These are phyloP conservation scores for Calyptomena viridis DNA, from an alignment of 2,113 vertebrate species.

Conservation along the genomic window DNA sequence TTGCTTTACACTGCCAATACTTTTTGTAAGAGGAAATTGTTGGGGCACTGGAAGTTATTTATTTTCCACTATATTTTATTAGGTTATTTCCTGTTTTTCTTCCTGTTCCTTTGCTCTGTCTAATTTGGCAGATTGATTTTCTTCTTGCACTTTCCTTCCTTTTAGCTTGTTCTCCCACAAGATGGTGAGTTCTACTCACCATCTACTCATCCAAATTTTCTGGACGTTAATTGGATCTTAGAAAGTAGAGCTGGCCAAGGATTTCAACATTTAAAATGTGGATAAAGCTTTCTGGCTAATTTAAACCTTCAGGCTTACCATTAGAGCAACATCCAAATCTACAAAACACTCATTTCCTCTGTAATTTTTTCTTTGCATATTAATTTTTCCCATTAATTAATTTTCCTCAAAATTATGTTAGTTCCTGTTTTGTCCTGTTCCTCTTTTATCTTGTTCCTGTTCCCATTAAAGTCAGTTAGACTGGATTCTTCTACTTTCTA, in stretches of 20 bases:
- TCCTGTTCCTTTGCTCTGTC: slow-evolving; percentile 61
- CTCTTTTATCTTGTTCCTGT: not conserved
- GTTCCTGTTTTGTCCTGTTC: not conserved
- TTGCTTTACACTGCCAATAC: slow-evolving; percentile 21
- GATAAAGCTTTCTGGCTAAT: not conserved
- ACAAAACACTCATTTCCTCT: not conserved
- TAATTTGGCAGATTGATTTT: slow-evolving; percentile 63
- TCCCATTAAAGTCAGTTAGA: not conserved
- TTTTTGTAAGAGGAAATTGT: slow-evolving; percentile 59
- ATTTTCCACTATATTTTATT: slow-evolving; percentile 64
- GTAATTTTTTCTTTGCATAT: not conserved
- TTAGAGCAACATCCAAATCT: not conserved
- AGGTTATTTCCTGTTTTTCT: slow-evolving; percentile 68
- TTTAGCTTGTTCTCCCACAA: not conserved
- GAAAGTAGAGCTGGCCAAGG: not conserved
- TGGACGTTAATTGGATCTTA: not conserved
- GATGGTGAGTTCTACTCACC: not conserved
- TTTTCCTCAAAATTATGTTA: not conserved
- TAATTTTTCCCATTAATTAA: not conserved
- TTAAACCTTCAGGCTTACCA: not conserved
- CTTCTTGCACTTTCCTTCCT: slow-evolving; percentile 46
- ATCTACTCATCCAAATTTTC: not conserved
- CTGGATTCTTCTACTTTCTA: not conserved
- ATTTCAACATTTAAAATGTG: not conserved
- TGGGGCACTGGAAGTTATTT: slow-evolving; percentile 63